Conservation (phyloP, 1,140 invertebrate species). For the Aphelenchoides fujianensis region DNA sequence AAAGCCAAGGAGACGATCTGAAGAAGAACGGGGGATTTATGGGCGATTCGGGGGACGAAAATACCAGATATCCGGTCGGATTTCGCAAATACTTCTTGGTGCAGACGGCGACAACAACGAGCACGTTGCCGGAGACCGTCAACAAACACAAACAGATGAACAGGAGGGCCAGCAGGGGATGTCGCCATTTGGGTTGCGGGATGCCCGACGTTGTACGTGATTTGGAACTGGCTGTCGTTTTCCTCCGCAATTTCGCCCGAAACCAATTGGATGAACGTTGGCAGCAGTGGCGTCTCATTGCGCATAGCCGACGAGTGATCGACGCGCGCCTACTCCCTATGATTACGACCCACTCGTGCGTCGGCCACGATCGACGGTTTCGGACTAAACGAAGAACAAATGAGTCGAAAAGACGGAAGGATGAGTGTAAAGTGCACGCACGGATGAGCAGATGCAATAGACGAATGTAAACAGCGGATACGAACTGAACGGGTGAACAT, state of each 20-base stretch:
- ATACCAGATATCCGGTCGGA: conserved; percentile 48
- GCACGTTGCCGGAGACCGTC: conserved; percentile 56
- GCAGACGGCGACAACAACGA: conserved; percentile 60
- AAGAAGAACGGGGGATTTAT: background rate
- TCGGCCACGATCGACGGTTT: no score
- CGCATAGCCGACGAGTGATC: background rate
- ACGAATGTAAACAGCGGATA: no score
- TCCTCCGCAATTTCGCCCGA: background rate
- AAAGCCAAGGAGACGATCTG: conserved; percentile 60
- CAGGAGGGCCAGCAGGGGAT: conserved; percentile 52
- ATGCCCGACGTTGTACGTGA: background rate
- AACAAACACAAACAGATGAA: conserved; percentile 48
- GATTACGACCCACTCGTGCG: no score
- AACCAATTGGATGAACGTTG: background rate
- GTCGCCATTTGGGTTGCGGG: conserved; percentile 35
- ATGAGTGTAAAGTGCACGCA: no score
- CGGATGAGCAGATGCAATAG: no score
- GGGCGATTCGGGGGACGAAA: conserved; percentile 9
- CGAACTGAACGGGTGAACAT: no score
- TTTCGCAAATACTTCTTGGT: conserved; percentile 61
- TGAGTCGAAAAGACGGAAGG: no score
- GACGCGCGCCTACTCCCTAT: background rate
- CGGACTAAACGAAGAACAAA: no score
- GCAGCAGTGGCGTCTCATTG: background rate
- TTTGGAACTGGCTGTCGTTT: background rate